Conservation (phyloP, 2,797 vertebrate species). For the Rallus crepitans region DNA sequence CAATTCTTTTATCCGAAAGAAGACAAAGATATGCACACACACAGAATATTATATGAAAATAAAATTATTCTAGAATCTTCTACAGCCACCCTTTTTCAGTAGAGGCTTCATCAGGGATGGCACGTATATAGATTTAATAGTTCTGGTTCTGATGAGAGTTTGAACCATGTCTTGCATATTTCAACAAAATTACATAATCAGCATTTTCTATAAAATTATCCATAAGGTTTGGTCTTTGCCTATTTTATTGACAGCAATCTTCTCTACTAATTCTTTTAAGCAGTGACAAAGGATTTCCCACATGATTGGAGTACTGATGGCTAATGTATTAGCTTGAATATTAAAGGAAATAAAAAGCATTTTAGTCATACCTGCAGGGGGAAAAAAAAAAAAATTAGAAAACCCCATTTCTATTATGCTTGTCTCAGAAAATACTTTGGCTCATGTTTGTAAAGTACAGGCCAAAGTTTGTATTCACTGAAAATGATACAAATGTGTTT, state of each 20-base stretch:
- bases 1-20: background rate
- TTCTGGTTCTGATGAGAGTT: background rate
- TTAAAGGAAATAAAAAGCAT: background rate
- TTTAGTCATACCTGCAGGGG: background rate
- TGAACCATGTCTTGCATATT: background rate
- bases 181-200: background rate
- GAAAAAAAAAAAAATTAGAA: background rate
- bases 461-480: background rate
- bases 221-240: background rate
- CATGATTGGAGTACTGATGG: background rate
- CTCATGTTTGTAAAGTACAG: background rate
- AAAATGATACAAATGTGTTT: background rate
- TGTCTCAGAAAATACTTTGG: background rate
- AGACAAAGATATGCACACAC: background rate
- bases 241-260: background rate
- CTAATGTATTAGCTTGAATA: background rate
- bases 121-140: background rate
- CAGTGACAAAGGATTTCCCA: background rate
- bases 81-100: background rate
- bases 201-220: background rate
- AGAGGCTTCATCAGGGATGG: background rate
- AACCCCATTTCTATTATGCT: background rate
- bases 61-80: background rate
- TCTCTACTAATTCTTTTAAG: background rate
- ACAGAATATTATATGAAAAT: background rate